These are phyloP conservation scores for Pelusios castaneus DNA, from an alignment of 2,113 vertebrate genomes.

Conservation along the genomic window DNA sequence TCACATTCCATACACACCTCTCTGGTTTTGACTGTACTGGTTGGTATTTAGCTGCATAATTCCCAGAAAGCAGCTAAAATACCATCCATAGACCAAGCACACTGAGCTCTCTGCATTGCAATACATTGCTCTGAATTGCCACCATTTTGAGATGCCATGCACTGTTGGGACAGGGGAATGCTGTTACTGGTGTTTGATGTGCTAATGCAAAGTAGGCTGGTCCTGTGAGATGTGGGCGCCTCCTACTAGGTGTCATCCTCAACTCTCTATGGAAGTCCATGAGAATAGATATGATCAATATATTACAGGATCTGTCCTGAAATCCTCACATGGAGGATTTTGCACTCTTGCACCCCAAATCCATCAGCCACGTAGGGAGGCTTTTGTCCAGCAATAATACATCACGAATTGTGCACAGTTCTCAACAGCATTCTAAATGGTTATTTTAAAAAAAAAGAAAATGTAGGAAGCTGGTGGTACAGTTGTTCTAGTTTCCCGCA, in stretches of 20 bases:
- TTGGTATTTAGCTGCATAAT: no score
- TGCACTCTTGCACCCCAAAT: neutral
- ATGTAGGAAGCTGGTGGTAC: neutral
- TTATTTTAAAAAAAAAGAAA: neutral
- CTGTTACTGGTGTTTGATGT: neutral
- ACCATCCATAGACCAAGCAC: neutral
- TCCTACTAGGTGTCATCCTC: no score
- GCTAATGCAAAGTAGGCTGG: neutral
- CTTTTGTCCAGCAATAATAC: neutral
- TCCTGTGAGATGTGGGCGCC: neutral
- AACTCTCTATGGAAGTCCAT: no score
- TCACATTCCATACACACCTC: no score
- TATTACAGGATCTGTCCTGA: neutral
- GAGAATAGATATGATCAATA: neutral
- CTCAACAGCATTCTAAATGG: neutral
- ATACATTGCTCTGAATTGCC: neutral
- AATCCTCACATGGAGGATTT: neutral
- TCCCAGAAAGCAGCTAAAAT: no score
- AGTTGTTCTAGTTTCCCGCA: neutral
- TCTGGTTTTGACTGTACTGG: no score
- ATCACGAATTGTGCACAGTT: neutral
- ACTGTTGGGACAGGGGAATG: neutral
- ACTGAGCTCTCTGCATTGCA: neutral
- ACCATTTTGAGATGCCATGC: neutral
- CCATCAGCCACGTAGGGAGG: neutral